phyloP scores from a whole-genome alignment of 1,140 invertebrate genomes.

The Bicyclus anynana region DNA sequence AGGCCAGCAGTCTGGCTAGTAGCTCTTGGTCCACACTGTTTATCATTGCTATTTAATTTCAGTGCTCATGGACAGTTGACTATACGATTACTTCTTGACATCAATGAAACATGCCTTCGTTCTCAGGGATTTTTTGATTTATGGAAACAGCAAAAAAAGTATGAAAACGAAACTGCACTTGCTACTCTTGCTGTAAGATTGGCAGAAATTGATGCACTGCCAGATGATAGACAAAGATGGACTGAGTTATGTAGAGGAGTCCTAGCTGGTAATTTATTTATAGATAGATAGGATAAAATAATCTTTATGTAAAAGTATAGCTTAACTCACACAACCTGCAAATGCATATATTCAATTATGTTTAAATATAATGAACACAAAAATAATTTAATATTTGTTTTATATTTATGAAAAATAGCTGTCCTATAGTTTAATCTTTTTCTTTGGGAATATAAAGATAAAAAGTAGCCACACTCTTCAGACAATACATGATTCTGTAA shows the following conservation, averaged over 20 bases:
- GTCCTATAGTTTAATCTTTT: too few relatives aligned
- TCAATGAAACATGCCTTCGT: constrained; percentile 93
- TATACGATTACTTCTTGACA: constrained; percentile 92
- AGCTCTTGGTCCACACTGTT: too few relatives aligned
- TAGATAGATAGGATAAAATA: background rate
- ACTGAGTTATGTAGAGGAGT: constrained; percentile 79
- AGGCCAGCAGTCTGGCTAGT: too few relatives aligned
- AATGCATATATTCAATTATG: too few relatives aligned
- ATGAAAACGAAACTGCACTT: constrained; percentile 79
- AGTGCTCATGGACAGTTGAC: constrained; percentile 92
- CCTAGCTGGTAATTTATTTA: constrained; percentile 72
- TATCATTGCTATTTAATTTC: constrained; percentile 41
- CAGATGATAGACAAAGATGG: constrained; percentile 76
- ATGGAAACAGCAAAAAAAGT: constrained; percentile 86
- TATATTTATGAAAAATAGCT: too few relatives aligned
- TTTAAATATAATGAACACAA: too few relatives aligned
- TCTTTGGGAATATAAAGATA: too few relatives aligned
- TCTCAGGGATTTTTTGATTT: constrained; percentile 96
- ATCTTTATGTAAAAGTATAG: too few relatives aligned
- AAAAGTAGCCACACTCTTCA: too few relatives aligned
- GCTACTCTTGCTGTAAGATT: constrained; percentile 74
- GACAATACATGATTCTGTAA: too few relatives aligned
- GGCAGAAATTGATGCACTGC: constrained; percentile 78
- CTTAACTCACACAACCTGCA: too few relatives aligned
- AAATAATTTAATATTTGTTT: too few relatives aligned